These are phyloP conservation scores for Dryobota labecula DNA, from an alignment of 2,888 invertebrate genomes.

Conservation along the genomic window DNA sequence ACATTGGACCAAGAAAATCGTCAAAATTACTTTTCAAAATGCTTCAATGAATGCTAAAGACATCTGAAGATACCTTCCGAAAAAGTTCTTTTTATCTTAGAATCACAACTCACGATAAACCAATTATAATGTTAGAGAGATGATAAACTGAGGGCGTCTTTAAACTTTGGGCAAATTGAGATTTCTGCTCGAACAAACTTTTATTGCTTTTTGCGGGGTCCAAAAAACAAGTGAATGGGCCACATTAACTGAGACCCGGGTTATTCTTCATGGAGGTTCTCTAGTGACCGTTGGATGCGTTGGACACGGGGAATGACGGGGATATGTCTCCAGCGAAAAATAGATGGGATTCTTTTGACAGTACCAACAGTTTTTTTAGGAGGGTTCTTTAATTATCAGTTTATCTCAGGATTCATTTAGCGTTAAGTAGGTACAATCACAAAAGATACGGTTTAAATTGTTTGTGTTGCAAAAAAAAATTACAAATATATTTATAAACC, in stretches of 20 bases:
- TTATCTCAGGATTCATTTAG: background rate
- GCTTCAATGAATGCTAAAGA: constrained; percentile 4
- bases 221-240: constrained; percentile 65
- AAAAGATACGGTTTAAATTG: background rate
- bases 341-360: constrained; percentile 19
- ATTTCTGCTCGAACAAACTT: constrained; percentile 83
- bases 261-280: constrained; percentile 52
- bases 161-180: constrained; percentile 78
- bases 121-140: constrained; percentile 74
- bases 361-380: background rate
- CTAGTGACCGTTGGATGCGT: constrained; percentile 23
- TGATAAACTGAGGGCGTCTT: constrained; percentile 71
- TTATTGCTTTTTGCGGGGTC: constrained; percentile 79
- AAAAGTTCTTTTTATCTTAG: constrained; percentile 39
- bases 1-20: background rate
- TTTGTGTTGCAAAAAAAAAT: background rate
- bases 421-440: background rate
- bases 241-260: constrained; percentile 55
- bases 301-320: background rate
- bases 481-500: background rate
- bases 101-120: constrained; percentile 67
- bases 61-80: background rate
- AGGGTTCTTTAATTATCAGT: too few species aligned
- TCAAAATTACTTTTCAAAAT: background rate
- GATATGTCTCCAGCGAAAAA: constrained; percentile 16